These are phyloP conservation scores for Artibeus jamaicensis DNA, from an alignment of 2,797 vertebrate genomes.

Conservation along the genomic window DNA sequence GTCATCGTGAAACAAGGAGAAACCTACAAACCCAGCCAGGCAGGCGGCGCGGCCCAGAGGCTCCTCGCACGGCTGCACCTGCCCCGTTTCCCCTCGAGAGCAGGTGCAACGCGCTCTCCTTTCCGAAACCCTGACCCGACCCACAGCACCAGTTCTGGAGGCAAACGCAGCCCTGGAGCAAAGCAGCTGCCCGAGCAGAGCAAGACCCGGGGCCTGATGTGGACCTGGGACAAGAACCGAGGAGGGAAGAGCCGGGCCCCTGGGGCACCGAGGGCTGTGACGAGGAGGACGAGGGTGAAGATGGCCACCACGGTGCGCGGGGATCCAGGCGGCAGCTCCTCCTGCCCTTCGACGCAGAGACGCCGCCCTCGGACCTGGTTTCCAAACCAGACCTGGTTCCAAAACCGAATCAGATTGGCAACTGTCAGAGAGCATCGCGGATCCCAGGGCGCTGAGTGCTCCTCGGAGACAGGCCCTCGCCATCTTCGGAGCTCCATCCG, in stretches of 20 bases:
- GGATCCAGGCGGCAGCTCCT: background rate
- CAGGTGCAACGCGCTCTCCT: accelerated
- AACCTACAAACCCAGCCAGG: background rate
- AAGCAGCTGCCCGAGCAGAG: background rate
- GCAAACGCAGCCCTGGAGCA: accelerated
- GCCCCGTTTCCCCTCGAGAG: no score
- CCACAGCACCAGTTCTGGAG: background rate
- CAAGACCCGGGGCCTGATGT: accelerated
- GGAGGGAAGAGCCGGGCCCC: background rate
- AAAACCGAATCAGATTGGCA: accelerated
- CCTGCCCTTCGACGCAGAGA: accelerated
- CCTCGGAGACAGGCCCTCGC: no score
- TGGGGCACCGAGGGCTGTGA: no score
- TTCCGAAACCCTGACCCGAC: background rate
- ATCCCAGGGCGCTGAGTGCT: background rate
- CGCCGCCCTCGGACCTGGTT: accelerated
- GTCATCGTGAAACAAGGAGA: background rate
- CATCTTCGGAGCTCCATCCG: no score
- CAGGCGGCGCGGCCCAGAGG: background rate
- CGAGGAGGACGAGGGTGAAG: background rate
- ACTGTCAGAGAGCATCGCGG: accelerated
- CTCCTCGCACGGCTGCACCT: no score
- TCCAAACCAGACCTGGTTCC: background rate
- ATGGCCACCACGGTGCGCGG: no score
- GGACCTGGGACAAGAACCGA: background rate